Conservation (phyloP, 2,888 invertebrate species). For the Uloborus plumipes region DNA sequence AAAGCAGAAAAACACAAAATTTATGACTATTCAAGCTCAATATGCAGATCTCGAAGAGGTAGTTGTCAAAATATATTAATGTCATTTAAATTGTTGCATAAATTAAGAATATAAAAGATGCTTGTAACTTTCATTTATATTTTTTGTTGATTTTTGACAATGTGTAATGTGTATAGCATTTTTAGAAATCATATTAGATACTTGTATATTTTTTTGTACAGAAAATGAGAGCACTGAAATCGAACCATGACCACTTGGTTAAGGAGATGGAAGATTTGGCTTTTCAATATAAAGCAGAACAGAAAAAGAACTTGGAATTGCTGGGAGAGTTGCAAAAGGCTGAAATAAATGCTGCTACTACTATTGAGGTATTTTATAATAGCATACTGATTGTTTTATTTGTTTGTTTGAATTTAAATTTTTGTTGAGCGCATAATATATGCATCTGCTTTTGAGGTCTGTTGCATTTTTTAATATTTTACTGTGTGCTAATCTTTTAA, state of each 20-base stretch:
- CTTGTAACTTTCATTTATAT: background rate
- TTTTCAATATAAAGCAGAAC: conserved; percentile 71
- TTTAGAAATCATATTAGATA: background rate
- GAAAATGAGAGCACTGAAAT: conserved; percentile 70
- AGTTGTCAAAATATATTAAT: background rate
- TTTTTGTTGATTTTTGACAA: background rate
- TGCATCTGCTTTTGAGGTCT: too few species aligned
- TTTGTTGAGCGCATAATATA: too few species aligned
- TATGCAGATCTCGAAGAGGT: conserved; percentile 71
- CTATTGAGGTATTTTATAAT: conserved; percentile 29
- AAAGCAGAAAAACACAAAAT: conserved; percentile 71
- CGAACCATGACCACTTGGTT: conserved; percentile 71
- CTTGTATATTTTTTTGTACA: conserved; percentile 54
- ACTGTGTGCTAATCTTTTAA: too few species aligned
- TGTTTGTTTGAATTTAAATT: too few species aligned
- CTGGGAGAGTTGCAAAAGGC: conserved; percentile 70
- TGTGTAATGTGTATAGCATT: background rate
- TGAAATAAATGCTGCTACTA: conserved; percentile 22
- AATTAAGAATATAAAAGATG: background rate
- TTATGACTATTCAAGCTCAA: conserved; percentile 70
- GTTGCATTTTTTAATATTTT: too few species aligned
- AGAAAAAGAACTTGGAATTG: conserved; percentile 69
- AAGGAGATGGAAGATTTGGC: conserved; percentile 71
- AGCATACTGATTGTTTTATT: too few species aligned
- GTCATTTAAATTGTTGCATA: background rate